Conservation (phyloP, 1,140 invertebrate genomes). For the Papilio polyxenes region DNA sequence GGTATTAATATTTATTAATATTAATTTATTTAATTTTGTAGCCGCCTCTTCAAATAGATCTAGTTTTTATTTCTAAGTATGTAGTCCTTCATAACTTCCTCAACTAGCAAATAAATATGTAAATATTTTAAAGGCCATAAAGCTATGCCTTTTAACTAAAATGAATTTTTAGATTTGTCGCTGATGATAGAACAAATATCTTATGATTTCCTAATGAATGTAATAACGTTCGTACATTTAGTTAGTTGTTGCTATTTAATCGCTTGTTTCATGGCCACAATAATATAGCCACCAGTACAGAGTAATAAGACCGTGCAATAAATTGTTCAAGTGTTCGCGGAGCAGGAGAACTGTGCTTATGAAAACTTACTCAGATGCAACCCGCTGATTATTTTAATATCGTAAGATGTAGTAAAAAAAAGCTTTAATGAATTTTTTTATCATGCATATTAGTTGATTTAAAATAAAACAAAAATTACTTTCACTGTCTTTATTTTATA, state of each 20-base stretch:
- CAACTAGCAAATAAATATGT: no score
- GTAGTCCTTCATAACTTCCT: no score
- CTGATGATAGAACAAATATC: no score
- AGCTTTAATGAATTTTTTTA: not conserved
- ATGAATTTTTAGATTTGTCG: no score
- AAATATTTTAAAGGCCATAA: no score
- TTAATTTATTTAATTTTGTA: no score
- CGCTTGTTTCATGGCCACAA: not conserved
- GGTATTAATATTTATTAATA: no score
- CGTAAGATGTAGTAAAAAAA: not conserved
- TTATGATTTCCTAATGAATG: no score
- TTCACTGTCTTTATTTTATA: not conserved
- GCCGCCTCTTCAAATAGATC: no score
- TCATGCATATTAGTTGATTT: not conserved
- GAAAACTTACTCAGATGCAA: not conserved
- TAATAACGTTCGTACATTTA: no score
- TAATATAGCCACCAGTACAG: not conserved
- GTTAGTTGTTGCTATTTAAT: not conserved
- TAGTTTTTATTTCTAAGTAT: no score
- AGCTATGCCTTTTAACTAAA: no score
- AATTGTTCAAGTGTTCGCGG: not conserved
- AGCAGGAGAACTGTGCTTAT: not conserved
- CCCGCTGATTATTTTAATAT: not conserved
- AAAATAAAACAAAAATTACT: not conserved
- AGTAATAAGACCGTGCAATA: conserved; percentile 22